Conservation (phyloP, 2,113 vertebrate genomes). For the Ochotona princeps region DNA sequence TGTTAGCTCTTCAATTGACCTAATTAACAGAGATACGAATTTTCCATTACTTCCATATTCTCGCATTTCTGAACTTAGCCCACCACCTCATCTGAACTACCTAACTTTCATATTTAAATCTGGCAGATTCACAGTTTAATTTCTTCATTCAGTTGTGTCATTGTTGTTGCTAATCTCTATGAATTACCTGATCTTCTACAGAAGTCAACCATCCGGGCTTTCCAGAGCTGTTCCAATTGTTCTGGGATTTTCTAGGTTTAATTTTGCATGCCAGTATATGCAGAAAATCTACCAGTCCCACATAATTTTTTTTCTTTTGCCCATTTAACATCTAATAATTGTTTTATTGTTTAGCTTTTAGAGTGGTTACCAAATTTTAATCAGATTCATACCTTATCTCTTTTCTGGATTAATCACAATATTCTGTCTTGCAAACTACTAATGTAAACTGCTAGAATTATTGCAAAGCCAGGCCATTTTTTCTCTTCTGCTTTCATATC, state of each 20-base stretch:
- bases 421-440: neutral
- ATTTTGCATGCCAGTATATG: neutral
- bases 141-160: neutral
- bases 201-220: neutral
- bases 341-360: neutral
- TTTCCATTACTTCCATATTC: neutral
- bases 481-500: neutral
- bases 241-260: neutral
- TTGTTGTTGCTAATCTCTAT: neutral
- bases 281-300: neutral
- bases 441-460: neutral
- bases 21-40: neutral
- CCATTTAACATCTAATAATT: neutral
- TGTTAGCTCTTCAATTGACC: neutral
- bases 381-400: neutral
- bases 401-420: neutral
- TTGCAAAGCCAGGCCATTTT: neutral
- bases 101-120: neutral
- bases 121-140: neutral
- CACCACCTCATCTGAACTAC: neutral
- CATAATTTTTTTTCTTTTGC: neutral
- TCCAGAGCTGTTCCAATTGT: neutral
- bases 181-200: neutral
- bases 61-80: neutral
- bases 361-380: neutral